These are phyloP conservation scores for Lycia hirtaria DNA, from an alignment of 2,888 invertebrate genomes.

Conservation along the genomic window DNA sequence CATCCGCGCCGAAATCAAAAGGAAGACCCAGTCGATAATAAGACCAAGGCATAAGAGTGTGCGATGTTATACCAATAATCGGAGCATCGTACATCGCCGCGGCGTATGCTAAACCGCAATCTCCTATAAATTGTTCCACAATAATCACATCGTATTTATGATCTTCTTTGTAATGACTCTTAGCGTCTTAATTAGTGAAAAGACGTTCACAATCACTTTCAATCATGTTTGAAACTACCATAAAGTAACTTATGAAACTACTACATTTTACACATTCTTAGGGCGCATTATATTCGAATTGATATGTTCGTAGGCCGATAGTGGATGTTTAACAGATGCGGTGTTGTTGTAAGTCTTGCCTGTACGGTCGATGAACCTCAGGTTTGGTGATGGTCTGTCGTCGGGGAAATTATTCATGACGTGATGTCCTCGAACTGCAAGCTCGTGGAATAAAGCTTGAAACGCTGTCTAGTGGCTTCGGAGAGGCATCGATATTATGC, in stretches of 20 bases:
- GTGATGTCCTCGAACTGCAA: slow-evolving; percentile 84
- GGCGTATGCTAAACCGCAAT: slow-evolving; percentile 70
- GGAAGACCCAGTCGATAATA: slow-evolving; percentile 75
- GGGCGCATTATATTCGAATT: slow-evolving; percentile 39
- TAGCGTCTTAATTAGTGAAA: slow-evolving; percentile 57
- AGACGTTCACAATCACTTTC: slow-evolving; percentile 48
- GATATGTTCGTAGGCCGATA: slow-evolving; percentile 46
- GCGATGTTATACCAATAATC: slow-evolving; percentile 82
- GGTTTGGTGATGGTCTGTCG: slow-evolving; percentile 66
- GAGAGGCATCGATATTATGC: slow-evolving; percentile 83
- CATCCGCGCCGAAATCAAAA: slow-evolving; percentile 75
- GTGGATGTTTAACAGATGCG: slow-evolving; percentile 29
- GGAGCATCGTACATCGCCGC: slow-evolving; percentile 69
- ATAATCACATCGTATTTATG: slow-evolving; percentile 74
- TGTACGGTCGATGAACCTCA: slow-evolving; percentile 79
- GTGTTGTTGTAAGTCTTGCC: slow-evolving; percentile 35
- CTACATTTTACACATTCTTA: slow-evolving; percentile 45
- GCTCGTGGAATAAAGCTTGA: slow-evolving; percentile 79
- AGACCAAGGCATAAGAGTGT: slow-evolving; percentile 76
- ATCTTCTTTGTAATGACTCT: slow-evolving; percentile 47
- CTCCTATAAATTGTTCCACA: slow-evolving; percentile 74
- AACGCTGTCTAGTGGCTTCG: slow-evolving; percentile 88
- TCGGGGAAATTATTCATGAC: slow-evolving; percentile 85
- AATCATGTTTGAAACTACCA: slow-evolving; percentile 44
- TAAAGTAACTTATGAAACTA: too few species aligned